Conservation (phyloP, 2,797 vertebrate genomes). For the Macrochelys suwanniensis region DNA sequence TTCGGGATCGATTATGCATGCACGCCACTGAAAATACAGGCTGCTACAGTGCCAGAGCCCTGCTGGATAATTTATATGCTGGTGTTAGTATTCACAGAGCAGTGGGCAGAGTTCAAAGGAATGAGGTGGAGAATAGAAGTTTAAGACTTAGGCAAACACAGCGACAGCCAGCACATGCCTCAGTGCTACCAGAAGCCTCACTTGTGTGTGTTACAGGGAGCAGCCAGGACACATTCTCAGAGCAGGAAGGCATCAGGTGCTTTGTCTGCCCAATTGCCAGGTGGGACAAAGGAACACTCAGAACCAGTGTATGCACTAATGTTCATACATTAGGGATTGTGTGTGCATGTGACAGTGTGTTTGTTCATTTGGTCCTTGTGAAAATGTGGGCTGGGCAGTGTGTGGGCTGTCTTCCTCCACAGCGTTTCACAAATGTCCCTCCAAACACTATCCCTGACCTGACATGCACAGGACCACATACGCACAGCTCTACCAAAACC, state of each 20-base stretch:
- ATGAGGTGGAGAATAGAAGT: conserved; percentile 67
- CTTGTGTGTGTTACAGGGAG: not conserved
- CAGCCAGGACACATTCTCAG: not conserved
- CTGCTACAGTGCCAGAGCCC: conserved; percentile 72
- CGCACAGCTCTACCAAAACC: accelerated
- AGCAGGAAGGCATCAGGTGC: not conserved
- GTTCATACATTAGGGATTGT: not conserved
- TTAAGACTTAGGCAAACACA: conserved; percentile 65
- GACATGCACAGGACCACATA: not conserved
- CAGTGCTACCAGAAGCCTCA: not conserved
- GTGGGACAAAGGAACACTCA: not conserved
- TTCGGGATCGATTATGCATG: conserved; percentile 78
- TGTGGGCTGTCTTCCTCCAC: not conserved
- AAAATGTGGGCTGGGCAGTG: conserved; percentile 3
- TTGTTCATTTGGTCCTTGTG: not conserved
- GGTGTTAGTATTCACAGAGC: conserved; percentile 73
- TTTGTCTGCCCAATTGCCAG: not conserved
- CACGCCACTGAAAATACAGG: conserved; percentile 69
- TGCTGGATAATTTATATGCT: conserved; percentile 81
- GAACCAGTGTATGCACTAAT: accelerated
- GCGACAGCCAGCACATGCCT: conserved; percentile 4
- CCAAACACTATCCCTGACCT: too few relatives aligned
- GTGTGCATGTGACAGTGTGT: not conserved
- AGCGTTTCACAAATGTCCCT: not conserved
- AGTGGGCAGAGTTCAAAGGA: conserved; percentile 78